Evolutionary conservation across 2,888 invertebrate genomes (phyloP).

Genomic region (Phortica okadai): DNA sequence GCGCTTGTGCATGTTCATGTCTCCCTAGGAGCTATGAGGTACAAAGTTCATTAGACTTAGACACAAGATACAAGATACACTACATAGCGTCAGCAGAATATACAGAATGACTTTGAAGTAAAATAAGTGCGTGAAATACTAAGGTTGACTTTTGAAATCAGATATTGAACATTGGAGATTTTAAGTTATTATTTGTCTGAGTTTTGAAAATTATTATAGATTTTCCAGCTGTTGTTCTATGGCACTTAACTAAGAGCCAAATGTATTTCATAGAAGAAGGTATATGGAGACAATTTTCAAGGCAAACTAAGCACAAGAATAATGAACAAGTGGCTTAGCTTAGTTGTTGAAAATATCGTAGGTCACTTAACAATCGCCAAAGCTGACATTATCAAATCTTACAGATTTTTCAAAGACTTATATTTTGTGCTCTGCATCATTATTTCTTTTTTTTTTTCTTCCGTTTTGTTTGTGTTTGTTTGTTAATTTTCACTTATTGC

Average conservation of each 20-base stretch:
- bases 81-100: not conserved
- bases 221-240: no score
- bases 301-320: no score
- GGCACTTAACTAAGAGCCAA: no score
- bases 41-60: not conserved
- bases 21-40: not conserved
- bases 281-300: no score
- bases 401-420: not conserved
- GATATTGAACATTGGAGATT: no score
- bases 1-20: not conserved
- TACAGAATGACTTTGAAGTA: no score
- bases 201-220: no score
- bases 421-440: not conserved
- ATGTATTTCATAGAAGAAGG: no score
- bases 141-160: no score
- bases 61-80: not conserved
- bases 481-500: conserved; percentile 32
- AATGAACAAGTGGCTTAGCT: no score
- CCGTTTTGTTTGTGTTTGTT: conserved; percentile 1
- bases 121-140: no score
- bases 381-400: not conserved
- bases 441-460: not conserved
- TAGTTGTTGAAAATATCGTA: not conserved
- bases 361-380: not conserved
- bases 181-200: no score